Evolutionary conservation across 1,140 invertebrate species (phyloP), one percentile per base, ranked within the genome.

Genomic region (Brachystomella parvula): DNA sequence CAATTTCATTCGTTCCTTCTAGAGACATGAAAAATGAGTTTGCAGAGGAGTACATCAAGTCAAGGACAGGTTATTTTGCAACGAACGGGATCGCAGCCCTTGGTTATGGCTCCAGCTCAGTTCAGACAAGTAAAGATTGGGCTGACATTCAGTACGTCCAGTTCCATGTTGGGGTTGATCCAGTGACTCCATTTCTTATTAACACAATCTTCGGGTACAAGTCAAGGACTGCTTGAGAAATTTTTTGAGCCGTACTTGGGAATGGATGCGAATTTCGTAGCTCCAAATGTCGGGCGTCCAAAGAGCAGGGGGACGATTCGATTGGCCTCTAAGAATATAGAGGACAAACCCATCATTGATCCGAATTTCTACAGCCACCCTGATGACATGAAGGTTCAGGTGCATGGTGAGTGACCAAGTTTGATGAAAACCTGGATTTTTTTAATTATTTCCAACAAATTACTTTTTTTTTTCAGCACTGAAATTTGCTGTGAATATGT

Each of bases 281-380:
- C 49, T 17, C 12, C 49, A 6, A 53, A 53, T 26, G 24, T 53
- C 6, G 49, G 49, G 3, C 29, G 56, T 0, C 24, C 62, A 24
- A 53, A 47, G 12, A 47, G 57, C 2, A 21, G 15, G n/a, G 80
- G 80, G 49, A 69, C 57, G 17, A 63, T 81, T 15, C 67, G 69
- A 33, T 67, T 81, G 6, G 65, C 67, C 21, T 73, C 63, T 15
- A 74, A 64, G 1, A 74, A 85, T 74, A 82, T 82, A 2, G 73
- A 73, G 15, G 75, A 79, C 31, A 75, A 78, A 69, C 83, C 83
- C 2, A 68, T 78, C 33, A 78, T 84, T 49, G 78, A 82, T 71
- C 80, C 82, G n/a, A 81, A 80, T 60, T 81, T 79, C 65, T 70
- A 81, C 31, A 57, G 44, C 17, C 68, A 76, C 64, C 62, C 63